phyloP scores from a whole-genome alignment of 1,140 invertebrate species.

The Drosophila nigrodunni region DNA sequence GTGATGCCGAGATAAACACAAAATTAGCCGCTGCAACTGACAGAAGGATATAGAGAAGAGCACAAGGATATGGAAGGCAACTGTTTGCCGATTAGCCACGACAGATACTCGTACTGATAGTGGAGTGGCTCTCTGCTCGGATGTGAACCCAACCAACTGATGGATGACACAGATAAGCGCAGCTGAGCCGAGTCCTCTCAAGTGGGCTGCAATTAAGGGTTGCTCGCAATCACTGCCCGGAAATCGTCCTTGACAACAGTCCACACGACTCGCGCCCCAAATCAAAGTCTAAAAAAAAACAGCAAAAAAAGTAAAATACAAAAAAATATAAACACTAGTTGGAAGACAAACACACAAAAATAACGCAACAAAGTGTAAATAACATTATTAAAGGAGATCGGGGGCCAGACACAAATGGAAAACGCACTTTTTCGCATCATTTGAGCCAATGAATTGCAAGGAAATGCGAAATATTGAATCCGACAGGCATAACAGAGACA shows the following conservation, averaged over 20 bases:
- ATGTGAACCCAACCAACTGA: conserved; percentile 68
- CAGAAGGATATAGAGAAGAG: conserved; percentile 7
- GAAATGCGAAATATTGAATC: background rate
- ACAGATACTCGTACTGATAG: conserved; percentile 50
- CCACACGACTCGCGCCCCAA: conserved; percentile 71
- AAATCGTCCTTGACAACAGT: conserved; percentile 60
- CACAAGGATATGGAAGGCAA: conserved; percentile 34
- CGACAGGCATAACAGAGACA: background rate
- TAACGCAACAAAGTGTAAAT: conserved; percentile 79
- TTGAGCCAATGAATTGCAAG: conserved; percentile 27
- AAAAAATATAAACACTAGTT: conserved; percentile 19
- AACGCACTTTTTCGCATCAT: conserved; percentile 72
- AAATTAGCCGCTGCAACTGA: conserved; percentile 45
- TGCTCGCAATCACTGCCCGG: conserved; percentile 48
- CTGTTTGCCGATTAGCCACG: conserved; percentile 47
- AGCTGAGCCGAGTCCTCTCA: conserved; percentile 61
- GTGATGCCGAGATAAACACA: conserved; percentile 66
- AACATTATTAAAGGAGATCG: conserved; percentile 71
- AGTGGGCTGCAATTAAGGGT: conserved; percentile 79
- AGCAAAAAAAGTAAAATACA: conserved; percentile 1
- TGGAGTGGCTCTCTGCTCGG: conserved; percentile 24
- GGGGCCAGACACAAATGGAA: conserved; percentile 39
- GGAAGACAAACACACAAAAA: conserved; percentile 37
- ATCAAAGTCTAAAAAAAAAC: conserved; percentile 36
- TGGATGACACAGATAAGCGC: conserved; percentile 72